phyloP scores from a whole-genome alignment of 2,113 vertebrate species.

The Ancistrus triradiatus region DNA sequence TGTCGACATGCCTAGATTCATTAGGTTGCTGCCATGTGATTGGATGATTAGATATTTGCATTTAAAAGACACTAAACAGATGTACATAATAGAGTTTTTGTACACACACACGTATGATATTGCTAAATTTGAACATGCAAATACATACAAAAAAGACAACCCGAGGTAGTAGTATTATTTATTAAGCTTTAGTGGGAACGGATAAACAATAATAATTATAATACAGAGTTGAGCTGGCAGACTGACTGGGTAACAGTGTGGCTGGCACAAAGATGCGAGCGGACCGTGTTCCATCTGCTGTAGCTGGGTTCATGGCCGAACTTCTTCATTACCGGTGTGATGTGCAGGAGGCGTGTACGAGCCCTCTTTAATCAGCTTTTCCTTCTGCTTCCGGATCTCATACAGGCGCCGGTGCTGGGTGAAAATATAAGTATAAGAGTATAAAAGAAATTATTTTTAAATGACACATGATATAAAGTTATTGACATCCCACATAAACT shows the following conservation, averaged over 20 bases:
- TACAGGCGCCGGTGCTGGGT: slow-evolving; percentile 67
- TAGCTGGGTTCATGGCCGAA: slow-evolving; percentile 55
- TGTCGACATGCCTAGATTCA: no score
- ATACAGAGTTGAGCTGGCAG: slow-evolving; percentile 45
- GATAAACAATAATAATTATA: slow-evolving; percentile 45
- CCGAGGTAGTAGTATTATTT: slow-evolving; percentile 46
- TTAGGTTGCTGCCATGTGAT: no score
- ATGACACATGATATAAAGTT: no score
- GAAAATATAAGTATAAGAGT: no score
- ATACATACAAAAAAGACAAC: no score
- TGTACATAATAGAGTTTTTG: no score
- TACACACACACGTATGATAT: no score
- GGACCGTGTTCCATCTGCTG: background rate
- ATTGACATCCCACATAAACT: no score
- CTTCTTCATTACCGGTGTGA: slow-evolving; percentile 64
- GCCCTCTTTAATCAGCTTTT: slow-evolving; percentile 83
- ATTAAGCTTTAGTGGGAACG: slow-evolving; percentile 53
- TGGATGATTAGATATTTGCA: no score
- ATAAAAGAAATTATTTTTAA: no score
- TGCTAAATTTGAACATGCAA: no score
- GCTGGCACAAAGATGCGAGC: background rate
- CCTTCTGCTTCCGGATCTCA: slow-evolving; percentile 69
- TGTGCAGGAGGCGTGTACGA: slow-evolving; percentile 72
- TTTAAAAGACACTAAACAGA: no score
- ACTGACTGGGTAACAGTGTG: slow-evolving; percentile 4